Evolutionary conservation across 2,113 vertebrate genomes (phyloP).

Genomic region (Dipodomys ordii): DNA sequence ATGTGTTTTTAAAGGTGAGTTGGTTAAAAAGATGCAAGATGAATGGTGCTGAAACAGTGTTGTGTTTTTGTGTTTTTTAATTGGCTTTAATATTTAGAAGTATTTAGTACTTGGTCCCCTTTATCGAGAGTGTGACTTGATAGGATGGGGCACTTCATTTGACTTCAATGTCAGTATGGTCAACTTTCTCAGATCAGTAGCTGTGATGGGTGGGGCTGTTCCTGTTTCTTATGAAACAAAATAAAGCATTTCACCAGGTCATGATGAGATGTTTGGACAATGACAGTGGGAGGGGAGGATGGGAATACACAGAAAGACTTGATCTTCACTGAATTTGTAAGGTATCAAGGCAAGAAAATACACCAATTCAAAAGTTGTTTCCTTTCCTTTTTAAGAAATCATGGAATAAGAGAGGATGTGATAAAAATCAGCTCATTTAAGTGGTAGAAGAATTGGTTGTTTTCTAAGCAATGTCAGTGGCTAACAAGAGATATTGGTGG

Average conservation of each 20-base stretch:
- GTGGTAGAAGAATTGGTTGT: conserved; percentile 2
- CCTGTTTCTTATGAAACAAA: neutral
- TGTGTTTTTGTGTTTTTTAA: neutral
- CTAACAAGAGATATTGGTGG: neutral
- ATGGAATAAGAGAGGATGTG: neutral
- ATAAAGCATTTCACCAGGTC: conserved; percentile 33
- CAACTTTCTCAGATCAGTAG: neutral
- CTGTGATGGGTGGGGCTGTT: neutral
- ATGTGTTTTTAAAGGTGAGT: neutral
- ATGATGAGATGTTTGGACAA: neutral
- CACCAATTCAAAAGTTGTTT: conserved; percentile 28
- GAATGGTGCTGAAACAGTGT: neutral
- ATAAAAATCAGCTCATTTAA: conserved; percentile 15
- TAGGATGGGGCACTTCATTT: neutral
- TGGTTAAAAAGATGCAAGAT: conserved; percentile 21
- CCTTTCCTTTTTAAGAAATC: conserved; percentile 35
- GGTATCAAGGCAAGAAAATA: neutral
- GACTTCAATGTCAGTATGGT: neutral
- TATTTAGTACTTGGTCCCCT: neutral
- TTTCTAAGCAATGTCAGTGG: neutral
- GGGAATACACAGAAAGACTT: neutral
- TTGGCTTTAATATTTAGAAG: conserved; percentile 4
- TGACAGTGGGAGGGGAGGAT: neutral
- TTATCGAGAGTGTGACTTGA: conserved; percentile 1
- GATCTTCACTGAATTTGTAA: conserved; percentile 16